phyloP scores from a whole-genome alignment of 2,888 invertebrate species.

The Drosophila multiciliata region DNA sequence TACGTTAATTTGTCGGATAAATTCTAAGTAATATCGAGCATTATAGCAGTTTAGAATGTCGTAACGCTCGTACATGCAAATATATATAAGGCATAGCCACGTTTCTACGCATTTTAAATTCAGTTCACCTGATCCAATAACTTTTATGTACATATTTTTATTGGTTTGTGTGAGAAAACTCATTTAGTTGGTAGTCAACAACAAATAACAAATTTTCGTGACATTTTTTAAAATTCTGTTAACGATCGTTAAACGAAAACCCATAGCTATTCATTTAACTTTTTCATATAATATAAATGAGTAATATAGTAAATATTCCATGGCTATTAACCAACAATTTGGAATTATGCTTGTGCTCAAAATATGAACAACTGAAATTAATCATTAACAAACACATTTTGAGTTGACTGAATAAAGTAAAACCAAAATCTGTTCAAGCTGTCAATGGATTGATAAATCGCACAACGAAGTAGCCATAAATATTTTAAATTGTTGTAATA shows the following conservation, averaged over 20 bases:
- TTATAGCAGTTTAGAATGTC: slow-evolving; percentile 8
- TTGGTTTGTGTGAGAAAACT: slow-evolving; percentile 1
- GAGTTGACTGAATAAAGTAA: background rate
- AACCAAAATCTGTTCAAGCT: background rate
- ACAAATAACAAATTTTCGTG: slow-evolving; percentile 20
- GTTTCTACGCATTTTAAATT: slow-evolving; percentile 31
- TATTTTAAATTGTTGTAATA: background rate
- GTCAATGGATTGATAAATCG: background rate
- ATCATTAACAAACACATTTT: slow-evolving; percentile 8
- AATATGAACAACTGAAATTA: slow-evolving; percentile 2
- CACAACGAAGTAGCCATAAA: background rate
- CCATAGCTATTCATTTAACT: slow-evolving; percentile 1
- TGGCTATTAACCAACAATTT: slow-evolving; percentile 21
- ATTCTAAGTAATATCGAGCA: slow-evolving; percentile 1
- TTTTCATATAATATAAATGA: slow-evolving; percentile 2
- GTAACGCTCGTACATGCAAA: slow-evolving; percentile 3
- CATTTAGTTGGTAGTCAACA: background rate
- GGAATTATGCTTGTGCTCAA: slow-evolving; percentile 4
- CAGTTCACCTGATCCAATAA: slow-evolving; percentile 44
- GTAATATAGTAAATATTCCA: slow-evolving; percentile 9
- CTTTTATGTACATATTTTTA: slow-evolving; percentile 3
- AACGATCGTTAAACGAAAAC: slow-evolving; percentile 9
- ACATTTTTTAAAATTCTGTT: slow-evolving; percentile 29
- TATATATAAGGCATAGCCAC: slow-evolving; percentile 1
- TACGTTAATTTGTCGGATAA: background rate